Evolutionary conservation across 2,113 vertebrate genomes (phyloP).

Genomic region (Mungos mungo): DNA sequence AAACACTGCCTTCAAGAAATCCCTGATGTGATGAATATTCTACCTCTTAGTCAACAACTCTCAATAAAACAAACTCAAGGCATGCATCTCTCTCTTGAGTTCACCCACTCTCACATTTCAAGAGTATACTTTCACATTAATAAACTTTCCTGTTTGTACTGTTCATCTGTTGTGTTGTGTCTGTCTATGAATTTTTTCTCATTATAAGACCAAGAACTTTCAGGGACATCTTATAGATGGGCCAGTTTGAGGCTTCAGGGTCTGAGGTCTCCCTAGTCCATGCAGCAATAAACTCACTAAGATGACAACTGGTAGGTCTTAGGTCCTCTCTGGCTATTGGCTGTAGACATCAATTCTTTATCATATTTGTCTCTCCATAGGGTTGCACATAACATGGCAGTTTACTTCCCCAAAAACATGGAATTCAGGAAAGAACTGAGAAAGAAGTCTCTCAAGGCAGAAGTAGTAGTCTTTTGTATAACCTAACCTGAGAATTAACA

Average conservation of each 20-base stretch:
- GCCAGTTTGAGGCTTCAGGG: neutral
- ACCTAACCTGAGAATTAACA: neutral
- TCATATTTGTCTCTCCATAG: neutral
- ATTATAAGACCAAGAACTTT: neutral
- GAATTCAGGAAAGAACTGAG: neutral
- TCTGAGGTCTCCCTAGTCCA: neutral
- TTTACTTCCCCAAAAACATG: neutral
- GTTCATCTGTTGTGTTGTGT: neutral
- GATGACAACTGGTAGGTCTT: neutral
- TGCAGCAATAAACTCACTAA: neutral
- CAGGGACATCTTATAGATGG: neutral
- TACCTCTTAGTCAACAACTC: neutral
- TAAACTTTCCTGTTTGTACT: neutral
- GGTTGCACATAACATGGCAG: neutral
- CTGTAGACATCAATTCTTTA: neutral
- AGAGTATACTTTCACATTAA: neutral
- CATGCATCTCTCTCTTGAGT: neutral
- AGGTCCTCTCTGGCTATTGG: neutral
- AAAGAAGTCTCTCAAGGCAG: neutral
- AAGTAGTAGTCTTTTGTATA: neutral
- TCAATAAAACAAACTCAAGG: neutral
- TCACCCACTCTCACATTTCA: neutral
- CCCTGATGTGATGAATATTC: neutral
- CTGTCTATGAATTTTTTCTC: neutral
- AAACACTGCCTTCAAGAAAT: neutral